phyloP scores from a whole-genome alignment of 37 sponge, comb jelly and placozoan species.

The Bolinopsis microptera region DNA sequence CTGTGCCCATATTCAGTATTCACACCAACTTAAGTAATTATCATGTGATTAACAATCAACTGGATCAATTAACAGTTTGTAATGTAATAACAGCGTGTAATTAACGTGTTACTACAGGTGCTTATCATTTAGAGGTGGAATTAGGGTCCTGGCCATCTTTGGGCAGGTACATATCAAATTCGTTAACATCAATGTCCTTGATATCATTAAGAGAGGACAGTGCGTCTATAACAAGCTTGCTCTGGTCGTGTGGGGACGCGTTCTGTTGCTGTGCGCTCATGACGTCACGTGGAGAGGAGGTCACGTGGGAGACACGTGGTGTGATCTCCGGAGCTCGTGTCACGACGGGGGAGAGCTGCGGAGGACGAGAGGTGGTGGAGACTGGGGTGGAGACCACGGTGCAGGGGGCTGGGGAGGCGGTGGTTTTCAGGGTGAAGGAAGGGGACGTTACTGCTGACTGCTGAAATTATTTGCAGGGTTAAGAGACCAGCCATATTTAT shows the following conservation, averaged over 20 bases:
- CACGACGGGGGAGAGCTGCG: neutral
- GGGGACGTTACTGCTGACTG: neutral
- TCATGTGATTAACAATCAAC: no score
- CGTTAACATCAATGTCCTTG: constrained; percentile 49
- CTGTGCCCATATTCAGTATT: no score
- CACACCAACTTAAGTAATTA: no score
- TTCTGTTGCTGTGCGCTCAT: neutral
- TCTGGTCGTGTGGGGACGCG: constrained; percentile 12
- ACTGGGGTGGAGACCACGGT: constrained; percentile 1
- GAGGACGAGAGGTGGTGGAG: neutral
- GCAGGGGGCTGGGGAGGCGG: neutral
- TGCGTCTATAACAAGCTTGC: constrained; percentile 37
- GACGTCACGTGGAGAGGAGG: neutral
- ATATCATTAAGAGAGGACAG: constrained; percentile 44
- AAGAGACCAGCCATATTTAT: neutral
- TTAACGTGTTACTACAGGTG: no score
- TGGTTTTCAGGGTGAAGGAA: neutral
- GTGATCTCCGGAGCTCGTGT: neutral
- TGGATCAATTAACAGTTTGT: no score
- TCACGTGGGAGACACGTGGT: constrained; percentile 1
- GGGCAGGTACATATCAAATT: constrained; percentile 56
- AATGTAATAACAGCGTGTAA: no score
- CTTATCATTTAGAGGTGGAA: neutral
- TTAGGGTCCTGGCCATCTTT: neutral
- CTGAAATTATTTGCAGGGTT: neutral